phyloP scores from a whole-genome alignment of 2,888 invertebrate genomes.

The Gonocerus acuteangulatus region DNA sequence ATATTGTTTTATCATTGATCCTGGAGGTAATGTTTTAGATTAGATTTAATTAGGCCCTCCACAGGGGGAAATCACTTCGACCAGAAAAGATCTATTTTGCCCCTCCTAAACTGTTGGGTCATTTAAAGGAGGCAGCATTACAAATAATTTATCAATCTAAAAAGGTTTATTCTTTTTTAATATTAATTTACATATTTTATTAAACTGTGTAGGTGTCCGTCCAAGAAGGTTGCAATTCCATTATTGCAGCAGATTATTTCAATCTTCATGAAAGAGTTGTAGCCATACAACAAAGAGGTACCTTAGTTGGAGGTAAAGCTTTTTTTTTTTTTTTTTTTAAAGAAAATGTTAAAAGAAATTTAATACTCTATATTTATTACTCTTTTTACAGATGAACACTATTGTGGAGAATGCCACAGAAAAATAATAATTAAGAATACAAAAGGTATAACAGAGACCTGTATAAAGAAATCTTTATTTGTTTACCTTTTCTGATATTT shows the following conservation, averaged over 20 bases:
- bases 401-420: constrained; percentile 72
- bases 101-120: too few relatives aligned
- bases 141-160: too few relatives aligned
- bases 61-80: too few relatives aligned
- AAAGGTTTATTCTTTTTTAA: too few relatives aligned
- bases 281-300: constrained; percentile 66
- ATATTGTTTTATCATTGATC: too few relatives aligned
- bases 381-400: constrained; percentile 58
- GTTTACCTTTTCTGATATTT: constrained; percentile 7
- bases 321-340: neutral
- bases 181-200: too few relatives aligned
- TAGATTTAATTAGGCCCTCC: too few relatives aligned
- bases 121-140: too few relatives aligned
- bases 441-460: constrained; percentile 26
- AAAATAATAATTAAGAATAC: constrained; percentile 63
- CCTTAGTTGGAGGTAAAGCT: constrained; percentile 53
- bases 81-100: too few relatives aligned
- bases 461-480: too few relatives aligned
- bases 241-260: constrained; percentile 84
- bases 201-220: constrained; percentile 74
- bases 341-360: neutral
- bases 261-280: constrained; percentile 76
- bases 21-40: too few relatives aligned
- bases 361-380: neutral
- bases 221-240: constrained; percentile 82